Conservation (phyloP, 1,140 invertebrate genomes). For the Magallana gigas region DNA sequence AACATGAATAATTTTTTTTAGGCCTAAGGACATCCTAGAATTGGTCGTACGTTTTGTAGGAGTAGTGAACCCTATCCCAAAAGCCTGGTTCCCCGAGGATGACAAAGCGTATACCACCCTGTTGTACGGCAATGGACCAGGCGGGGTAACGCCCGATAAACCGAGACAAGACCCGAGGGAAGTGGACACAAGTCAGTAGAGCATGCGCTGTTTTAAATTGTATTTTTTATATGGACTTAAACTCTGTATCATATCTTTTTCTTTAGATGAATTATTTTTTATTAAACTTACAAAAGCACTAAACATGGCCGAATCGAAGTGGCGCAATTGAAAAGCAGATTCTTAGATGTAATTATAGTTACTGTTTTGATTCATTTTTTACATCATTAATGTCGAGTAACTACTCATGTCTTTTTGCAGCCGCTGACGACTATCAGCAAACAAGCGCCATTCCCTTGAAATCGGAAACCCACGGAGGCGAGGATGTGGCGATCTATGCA, state of each 20-base stretch:
- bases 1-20: too few species aligned
- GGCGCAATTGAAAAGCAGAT: too few species aligned
- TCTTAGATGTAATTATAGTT: not conserved
- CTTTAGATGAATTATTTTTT: too few species aligned
- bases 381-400: too few species aligned
- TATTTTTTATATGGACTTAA: too few species aligned
- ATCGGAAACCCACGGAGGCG: constrained; percentile 79
- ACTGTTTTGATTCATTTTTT: too few species aligned
- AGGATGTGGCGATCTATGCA: constrained; percentile 78
- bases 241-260: too few species aligned
- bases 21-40: too few species aligned
- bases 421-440: constrained; percentile 58
- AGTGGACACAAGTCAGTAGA: constrained; percentile 60
- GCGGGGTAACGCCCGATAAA: constrained; percentile 50
- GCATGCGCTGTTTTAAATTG: too few species aligned
- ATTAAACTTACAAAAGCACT: too few species aligned
- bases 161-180: constrained; percentile 51
- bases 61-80: constrained; percentile 50
- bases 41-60: constrained; percentile 44
- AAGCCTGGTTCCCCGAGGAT: constrained; percentile 54
- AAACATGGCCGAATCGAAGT: too few species aligned
- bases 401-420: constrained; percentile 56
- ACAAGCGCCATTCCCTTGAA: constrained; percentile 83
- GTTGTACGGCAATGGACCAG: constrained; percentile 78
- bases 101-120: constrained; percentile 74